These are phyloP conservation scores for Gnathonemus echidnorhynchus DNA, from an alignment of 2,113 vertebrate species.

Conservation along the genomic window DNA sequence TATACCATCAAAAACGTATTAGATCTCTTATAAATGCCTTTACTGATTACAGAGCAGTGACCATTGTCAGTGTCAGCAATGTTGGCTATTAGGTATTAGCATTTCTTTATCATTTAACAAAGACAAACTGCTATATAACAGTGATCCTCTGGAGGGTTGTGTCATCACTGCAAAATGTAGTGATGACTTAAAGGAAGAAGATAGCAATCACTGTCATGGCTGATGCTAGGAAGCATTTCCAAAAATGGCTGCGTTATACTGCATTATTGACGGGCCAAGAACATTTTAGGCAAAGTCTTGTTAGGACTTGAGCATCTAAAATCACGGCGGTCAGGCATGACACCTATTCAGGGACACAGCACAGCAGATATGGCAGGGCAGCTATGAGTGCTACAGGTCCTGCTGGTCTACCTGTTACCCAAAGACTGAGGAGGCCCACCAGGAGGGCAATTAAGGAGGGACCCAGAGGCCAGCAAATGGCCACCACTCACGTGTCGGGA, in stretches of 20 bases:
- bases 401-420: neutral
- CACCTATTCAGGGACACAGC: neutral
- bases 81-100: neutral
- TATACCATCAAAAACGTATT: neutral
- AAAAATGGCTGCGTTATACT: neutral
- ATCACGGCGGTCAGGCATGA: neutral
- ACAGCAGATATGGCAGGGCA: neutral
- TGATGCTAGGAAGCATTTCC: neutral
- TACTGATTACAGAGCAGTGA: neutral
- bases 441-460: neutral
- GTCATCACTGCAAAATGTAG: neutral
- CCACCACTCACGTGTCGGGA: conserved; percentile 70
- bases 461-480: neutral
- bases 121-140: neutral
- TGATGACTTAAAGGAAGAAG: neutral
- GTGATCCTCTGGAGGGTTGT: neutral
- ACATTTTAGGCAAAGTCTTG: neutral
- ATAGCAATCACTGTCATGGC: neutral
- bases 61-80: neutral
- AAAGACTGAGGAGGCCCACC: neutral
- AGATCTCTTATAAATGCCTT: neutral
- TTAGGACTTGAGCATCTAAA: neutral
- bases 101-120: neutral
- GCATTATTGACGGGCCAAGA: neutral
- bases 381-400: neutral